Percentiles rank a stretch among this genome's conserved stretches.
Evolutionary conservation across 2,888 invertebrate species (phyloP).

Genomic region (Teleiodes luculella): DNA sequence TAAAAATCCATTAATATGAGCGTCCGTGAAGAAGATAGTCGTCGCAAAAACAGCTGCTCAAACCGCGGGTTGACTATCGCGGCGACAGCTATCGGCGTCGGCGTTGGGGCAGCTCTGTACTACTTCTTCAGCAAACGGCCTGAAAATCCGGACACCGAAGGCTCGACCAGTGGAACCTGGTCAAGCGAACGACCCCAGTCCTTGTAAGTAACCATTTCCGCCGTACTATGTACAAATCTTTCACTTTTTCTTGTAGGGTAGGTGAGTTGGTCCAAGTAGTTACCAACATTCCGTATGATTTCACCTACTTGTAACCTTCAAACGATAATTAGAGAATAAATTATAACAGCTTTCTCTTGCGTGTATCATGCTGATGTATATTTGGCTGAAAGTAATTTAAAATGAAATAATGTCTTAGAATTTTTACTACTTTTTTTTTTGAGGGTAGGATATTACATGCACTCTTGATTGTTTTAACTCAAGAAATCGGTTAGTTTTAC

Average conservation of each 20-base stretch:
- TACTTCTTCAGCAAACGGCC: conserved; percentile 60
- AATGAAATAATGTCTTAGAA: too few species aligned
- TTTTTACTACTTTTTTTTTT: too few species aligned
- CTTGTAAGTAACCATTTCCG: conserved; percentile 14
- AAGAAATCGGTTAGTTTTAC: too few species aligned
- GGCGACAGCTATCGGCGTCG: conserved; percentile 65
- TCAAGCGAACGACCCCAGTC: conserved; percentile 34
- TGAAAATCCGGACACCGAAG: conserved; percentile 49
- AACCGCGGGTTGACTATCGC: conserved; percentile 62
- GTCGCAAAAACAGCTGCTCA: conserved; percentile 50
- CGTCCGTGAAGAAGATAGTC: conserved; percentile 53
- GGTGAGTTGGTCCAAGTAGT: not conserved
- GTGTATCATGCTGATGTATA: too few species aligned
- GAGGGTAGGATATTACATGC: too few species aligned
- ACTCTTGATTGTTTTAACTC: too few species aligned
- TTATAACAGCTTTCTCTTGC: not conserved
- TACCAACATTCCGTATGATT: not conserved
- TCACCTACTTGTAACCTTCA: not conserved
- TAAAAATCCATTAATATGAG: conserved; percentile 41
- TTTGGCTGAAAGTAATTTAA: too few species aligned
- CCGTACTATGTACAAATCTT: not conserved
- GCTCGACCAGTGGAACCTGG: conserved; percentile 54
- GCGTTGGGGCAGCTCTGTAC: conserved; percentile 67
- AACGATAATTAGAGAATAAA: not conserved
- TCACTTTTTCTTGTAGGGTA: conserved; percentile 2